Conservation (phyloP, 2,113 vertebrate genomes). For the Lutjanus erythropterus region DNA sequence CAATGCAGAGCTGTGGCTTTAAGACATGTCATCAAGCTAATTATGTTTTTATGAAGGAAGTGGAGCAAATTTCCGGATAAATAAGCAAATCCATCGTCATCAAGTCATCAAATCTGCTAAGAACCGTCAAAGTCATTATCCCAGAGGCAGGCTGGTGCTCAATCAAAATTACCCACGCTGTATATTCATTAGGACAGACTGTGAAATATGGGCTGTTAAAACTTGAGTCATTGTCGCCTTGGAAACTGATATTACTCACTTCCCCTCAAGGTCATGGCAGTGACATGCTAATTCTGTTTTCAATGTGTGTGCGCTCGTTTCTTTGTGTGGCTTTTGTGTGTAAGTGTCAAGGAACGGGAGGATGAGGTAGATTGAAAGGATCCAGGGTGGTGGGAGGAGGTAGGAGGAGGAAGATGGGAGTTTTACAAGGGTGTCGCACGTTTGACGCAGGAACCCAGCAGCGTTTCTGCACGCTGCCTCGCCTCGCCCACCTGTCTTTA, state of each 20-base stretch:
- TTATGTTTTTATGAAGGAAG: constrained; percentile 79
- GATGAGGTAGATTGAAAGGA: constrained; percentile 50
- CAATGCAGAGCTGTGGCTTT: constrained; percentile 48
- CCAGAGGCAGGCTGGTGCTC: constrained; percentile 76
- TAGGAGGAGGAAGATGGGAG: constrained; percentile 18
- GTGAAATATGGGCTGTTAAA: constrained; percentile 81
- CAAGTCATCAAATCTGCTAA: constrained; percentile 80
- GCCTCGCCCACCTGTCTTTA: neutral
- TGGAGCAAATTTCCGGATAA: constrained; percentile 76
- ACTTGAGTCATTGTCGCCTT: constrained; percentile 80
- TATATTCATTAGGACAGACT: constrained; percentile 82
- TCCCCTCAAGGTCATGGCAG: constrained; percentile 81
- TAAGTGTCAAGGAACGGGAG: constrained; percentile 39
- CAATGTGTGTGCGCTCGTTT: constrained; percentile 23
- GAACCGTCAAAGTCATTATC: constrained; percentile 84
- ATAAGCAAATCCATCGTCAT: constrained; percentile 85
- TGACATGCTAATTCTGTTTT: constrained; percentile 79
- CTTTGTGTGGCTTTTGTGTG: constrained; percentile 55
- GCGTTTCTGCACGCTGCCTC: constrained; percentile 3
- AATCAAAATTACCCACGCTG: constrained; percentile 84
- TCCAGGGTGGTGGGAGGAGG: neutral
- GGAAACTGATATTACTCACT: constrained; percentile 80
- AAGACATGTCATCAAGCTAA: constrained; percentile 77
- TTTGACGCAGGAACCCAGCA: constrained; percentile 12
- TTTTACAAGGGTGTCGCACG: constrained; percentile 11